Conservation (phyloP, 1,140 invertebrate genomes). For the Berghia stephanieae region DNA sequence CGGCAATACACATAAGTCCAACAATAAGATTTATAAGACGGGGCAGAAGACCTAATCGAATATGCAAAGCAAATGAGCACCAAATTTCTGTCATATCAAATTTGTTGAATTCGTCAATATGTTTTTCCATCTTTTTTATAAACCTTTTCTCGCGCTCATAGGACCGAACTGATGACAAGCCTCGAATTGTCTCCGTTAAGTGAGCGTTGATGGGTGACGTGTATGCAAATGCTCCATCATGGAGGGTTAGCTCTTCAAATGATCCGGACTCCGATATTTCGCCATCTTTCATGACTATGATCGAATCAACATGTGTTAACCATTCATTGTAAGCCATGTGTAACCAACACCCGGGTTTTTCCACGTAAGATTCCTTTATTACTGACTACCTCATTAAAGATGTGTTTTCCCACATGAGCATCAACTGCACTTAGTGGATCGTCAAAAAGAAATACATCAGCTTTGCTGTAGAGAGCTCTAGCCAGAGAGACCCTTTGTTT, state of each 20-base stretch:
- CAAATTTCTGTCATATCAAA: too few relatives aligned
- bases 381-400: slow-evolving; percentile 64
- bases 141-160: too few relatives aligned
- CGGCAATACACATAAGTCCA: too few relatives aligned
- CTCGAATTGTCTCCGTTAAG: too few relatives aligned
- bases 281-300: slow-evolving; percentile 58
- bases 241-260: slow-evolving; percentile 50
- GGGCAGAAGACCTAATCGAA: too few relatives aligned
- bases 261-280: slow-evolving; percentile 58
- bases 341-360: slow-evolving; percentile 65
- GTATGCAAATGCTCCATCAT: slow-evolving; percentile 55
- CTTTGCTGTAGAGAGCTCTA: slow-evolving; percentile 45
- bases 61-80: too few relatives aligned
- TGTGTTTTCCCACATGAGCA: slow-evolving; percentile 65
- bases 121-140: too few relatives aligned
- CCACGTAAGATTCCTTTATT: slow-evolving; percentile 72
- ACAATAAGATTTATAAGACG: too few relatives aligned
- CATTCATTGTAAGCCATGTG: slow-evolving; percentile 55
- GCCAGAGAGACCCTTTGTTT: slow-evolving; percentile 62
- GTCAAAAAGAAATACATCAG: slow-evolving; percentile 79
- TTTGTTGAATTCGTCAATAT: too few relatives aligned
- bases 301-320: slow-evolving; percentile 58
- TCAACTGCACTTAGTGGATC: slow-evolving; percentile 71
- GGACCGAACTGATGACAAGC: too few relatives aligned
- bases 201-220: too few relatives aligned